These are phyloP conservation scores for Proisotoma minuta DNA, from an alignment of 2,888 invertebrate genomes.

Conservation along the genomic window DNA sequence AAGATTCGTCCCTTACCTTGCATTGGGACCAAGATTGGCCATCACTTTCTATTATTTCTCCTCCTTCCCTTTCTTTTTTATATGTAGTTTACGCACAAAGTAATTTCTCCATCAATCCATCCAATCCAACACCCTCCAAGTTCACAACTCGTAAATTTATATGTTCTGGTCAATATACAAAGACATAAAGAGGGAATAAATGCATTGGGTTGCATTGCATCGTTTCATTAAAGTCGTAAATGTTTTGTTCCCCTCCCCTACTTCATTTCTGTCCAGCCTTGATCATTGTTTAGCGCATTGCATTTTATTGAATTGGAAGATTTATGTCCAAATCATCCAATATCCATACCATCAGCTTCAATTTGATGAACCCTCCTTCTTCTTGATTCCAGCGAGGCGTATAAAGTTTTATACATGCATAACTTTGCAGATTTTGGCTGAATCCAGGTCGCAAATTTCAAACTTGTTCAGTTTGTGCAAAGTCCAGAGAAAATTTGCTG, in stretches of 20 bases:
- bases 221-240: constrained; percentile 3
- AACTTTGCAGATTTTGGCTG: too few relatives aligned
- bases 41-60: constrained; percentile 5
- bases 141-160: not conserved
- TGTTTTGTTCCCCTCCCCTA: not conserved
- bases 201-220: not conserved
- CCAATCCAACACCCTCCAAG: not conserved
- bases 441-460: too few relatives aligned
- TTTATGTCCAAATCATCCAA: not conserved
- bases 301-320: constrained; percentile 3
- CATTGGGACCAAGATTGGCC: not conserved
- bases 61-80: too few relatives aligned
- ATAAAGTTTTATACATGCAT: too few relatives aligned
- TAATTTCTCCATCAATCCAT: not conserved
- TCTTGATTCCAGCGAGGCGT: too few relatives aligned
- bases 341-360: not conserved
- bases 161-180: constrained; percentile 3
- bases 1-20: not conserved
- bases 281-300: constrained; percentile 3
- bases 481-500: too few relatives aligned
- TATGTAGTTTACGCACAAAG: constrained; percentile 4
- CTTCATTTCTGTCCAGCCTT: not conserved
- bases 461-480: too few relatives aligned
- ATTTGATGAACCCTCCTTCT: constrained; percentile 1
- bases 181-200: not conserved